Evolutionary conservation across 1,140 invertebrate species (phyloP).

Genomic region (Vanessa atalanta): DNA sequence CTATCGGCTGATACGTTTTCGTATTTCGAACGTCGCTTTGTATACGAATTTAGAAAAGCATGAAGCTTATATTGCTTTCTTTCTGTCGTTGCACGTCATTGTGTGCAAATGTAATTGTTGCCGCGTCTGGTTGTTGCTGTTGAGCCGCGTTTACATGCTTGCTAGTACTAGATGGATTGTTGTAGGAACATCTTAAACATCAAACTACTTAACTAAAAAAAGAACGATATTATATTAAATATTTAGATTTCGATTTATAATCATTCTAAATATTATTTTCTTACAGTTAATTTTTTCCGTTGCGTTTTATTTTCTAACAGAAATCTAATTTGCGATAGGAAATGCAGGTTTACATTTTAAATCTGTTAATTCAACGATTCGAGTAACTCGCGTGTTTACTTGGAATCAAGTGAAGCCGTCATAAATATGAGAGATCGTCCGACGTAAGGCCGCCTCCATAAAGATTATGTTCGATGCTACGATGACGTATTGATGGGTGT

Average conservation of each 20-base stretch:
- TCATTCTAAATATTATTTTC: no score
- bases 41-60: constrained; percentile 76
- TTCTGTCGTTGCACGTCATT: constrained; percentile 62
- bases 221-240: background rate
- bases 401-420: constrained; percentile 38
- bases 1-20: constrained; percentile 71
- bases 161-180: constrained; percentile 22
- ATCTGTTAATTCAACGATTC: constrained; percentile 27
- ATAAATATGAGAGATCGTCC: constrained; percentile 40
- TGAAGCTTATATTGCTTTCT: constrained; percentile 62
- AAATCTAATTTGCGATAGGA: constrained; percentile 1
- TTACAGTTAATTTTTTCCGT: no score
- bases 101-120: constrained; percentile 71
- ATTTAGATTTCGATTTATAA: background rate
- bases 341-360: constrained; percentile 11
- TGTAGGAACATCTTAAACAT: background rate
- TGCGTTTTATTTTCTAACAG: background rate
- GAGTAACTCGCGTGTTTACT: constrained; percentile 34
- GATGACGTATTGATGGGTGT: constrained; percentile 25
- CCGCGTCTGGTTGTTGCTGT: constrained; percentile 39
- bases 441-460: constrained; percentile 29
- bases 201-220: background rate
- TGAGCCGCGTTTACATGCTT: constrained; percentile 32
- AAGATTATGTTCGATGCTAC: constrained; percentile 32
- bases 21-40: constrained; percentile 68